phyloP scores from a whole-genome alignment of 1,140 invertebrate genomes.

The Cydia fagiglandana region DNA sequence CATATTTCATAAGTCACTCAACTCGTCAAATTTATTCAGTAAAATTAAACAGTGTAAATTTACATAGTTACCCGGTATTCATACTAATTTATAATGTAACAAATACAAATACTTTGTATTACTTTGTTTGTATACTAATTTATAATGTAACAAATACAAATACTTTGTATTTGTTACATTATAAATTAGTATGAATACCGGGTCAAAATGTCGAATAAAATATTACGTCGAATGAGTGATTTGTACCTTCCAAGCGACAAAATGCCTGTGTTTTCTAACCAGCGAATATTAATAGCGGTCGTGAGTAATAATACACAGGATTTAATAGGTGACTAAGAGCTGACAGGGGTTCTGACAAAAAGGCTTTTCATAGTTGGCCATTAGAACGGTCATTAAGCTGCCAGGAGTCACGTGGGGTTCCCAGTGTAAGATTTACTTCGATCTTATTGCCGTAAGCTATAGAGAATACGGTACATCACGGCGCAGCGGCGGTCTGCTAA shows the following conservation, averaged over 20 bases:
- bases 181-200: no score
- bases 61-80: no score
- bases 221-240: background rate
- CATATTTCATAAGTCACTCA: no score
- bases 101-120: no score
- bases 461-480: background rate
- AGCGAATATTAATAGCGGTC: constrained; percentile 34
- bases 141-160: no score
- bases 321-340: constrained; percentile 40
- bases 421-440: constrained; percentile 35
- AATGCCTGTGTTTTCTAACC: constrained; percentile 14
- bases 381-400: constrained; percentile 58
- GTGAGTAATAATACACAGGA: constrained; percentile 33
- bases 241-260: background rate
- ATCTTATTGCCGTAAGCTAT: constrained; percentile 19
- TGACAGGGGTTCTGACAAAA: constrained; percentile 48
- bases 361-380: constrained; percentile 48
- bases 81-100: no score
- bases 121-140: no score
- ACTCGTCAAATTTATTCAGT: no score
- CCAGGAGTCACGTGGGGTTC: constrained; percentile 48
- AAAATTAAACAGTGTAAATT: no score
- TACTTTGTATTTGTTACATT: no score
- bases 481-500: background rate
- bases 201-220: no score